Conservation (phyloP, 1,140 invertebrate species). For the Zaprionus ornatus region DNA sequence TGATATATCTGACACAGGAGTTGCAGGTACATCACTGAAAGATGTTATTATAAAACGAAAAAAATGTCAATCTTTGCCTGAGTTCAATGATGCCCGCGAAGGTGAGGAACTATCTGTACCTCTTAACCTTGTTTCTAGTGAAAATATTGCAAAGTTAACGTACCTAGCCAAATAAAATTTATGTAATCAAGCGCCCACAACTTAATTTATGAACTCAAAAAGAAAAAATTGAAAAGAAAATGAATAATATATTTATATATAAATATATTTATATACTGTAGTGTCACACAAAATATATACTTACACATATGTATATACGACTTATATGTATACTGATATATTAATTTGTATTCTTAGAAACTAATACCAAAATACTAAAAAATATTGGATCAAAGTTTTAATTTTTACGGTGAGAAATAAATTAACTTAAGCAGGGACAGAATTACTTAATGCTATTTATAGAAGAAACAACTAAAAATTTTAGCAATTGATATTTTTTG, state of each 20-base stretch:
- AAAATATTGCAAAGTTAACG: slow-evolving; percentile 79
- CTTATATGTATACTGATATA: slow-evolving; percentile 61
- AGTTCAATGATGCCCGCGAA: slow-evolving; percentile 64
- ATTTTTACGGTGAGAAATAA: slow-evolving; percentile 63
- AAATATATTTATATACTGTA: slow-evolving; percentile 15
- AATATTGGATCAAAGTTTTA: slow-evolving; percentile 61
- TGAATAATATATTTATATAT: slow-evolving; percentile 47
- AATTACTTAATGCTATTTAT: slow-evolving; percentile 75
- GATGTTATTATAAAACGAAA: slow-evolving; percentile 63
- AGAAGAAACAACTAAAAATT: slow-evolving; percentile 48
- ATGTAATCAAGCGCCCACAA: slow-evolving; percentile 57
- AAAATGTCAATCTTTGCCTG: slow-evolving; percentile 61
- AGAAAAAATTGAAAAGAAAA: slow-evolving; percentile 42
- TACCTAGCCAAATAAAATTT: slow-evolving; percentile 79
- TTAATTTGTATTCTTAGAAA: slow-evolving; percentile 74
- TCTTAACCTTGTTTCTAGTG: slow-evolving; percentile 81
- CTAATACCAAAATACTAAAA: slow-evolving; percentile 75
- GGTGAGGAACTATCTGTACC: slow-evolving; percentile 69
- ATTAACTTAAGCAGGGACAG: slow-evolving; percentile 70
- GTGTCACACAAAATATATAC: slow-evolving; percentile 30
- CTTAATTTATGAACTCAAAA: slow-evolving; percentile 64
- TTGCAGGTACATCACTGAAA: slow-evolving; percentile 60
- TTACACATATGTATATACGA: slow-evolving; percentile 33
- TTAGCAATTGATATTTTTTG: slow-evolving; percentile 69
- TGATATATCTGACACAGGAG: slow-evolving; percentile 52